Evolutionary conservation across 2,113 vertebrate species (phyloP), one percentile per base, ranked within the genome.

Genomic region (Tachysurus vachellii): DNA sequence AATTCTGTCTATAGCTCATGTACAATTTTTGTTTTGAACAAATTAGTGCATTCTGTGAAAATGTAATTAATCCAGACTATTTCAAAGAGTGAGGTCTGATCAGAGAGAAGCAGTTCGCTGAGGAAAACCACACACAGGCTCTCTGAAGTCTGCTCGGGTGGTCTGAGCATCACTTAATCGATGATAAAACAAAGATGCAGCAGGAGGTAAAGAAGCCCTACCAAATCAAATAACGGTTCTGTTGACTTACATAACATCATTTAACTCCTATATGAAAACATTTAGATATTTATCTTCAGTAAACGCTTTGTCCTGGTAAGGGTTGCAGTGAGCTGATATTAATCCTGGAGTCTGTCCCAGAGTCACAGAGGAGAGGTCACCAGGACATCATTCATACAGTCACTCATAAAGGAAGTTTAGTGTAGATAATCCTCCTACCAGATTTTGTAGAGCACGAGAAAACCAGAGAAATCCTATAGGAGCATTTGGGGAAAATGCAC

Each of bases 91-190:
- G 12, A 14, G 21, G 44, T 84, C 73, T 86, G 44, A 83, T 79
- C 80, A 59, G 23, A 44, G 42, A 21, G 17, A 81, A 89, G 71
- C 56, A 36, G 23, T 50, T 57, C 26, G 31, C 42, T n/a, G 17
- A 36, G 47, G 8, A 61, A 85, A 86, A 86, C 64, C 85, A 50
- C 82, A 84, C 47, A 70, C 53, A 70, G 62, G 36, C 77, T 56
- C 75, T 77, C 68, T 62, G 23, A 89, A 28, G 12, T 44, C n/a
- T 44, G 28, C 44, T 56, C 47, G 77, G 80, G 71, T 82, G 84
- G 68, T 76, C 61, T 56, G 82, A 56, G 57, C 44, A 64, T 81
- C 47, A 68, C 57, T 84, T 73, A 59, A 85, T 80, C 44, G 17
- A 76, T 61, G 61, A n/a, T 61, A 68, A 86, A 79, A 76, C 13